Percentiles rank a stretch among this genome's conserved stretches.
Evolutionary conservation across 2,888 invertebrate genomes (phyloP).

Genomic region (Limnephilus lunatus): DNA sequence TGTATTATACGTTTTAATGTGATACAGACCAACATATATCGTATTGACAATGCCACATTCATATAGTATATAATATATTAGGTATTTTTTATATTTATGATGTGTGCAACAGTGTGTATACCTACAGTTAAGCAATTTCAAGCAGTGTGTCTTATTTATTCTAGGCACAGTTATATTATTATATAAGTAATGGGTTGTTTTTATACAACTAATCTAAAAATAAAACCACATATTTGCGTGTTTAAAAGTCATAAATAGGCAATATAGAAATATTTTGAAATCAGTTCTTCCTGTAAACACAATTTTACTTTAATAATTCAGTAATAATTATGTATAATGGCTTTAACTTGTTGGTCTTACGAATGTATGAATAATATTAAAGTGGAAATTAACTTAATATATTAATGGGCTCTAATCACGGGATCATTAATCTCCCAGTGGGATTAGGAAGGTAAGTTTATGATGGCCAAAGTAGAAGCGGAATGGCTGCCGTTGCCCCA

Average conservation of each 20-base stretch:
- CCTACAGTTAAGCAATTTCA: neutral
- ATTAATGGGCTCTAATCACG: conserved; percentile 19
- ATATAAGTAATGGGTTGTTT: neutral
- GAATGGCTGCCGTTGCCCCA: conserved; percentile 2
- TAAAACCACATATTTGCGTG: neutral
- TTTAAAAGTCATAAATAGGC: neutral
- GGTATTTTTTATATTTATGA: no score
- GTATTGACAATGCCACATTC: neutral
- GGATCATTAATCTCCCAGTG: conserved; percentile 29
- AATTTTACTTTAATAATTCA: neutral
- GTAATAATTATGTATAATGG: neutral
- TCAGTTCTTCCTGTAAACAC: neutral
- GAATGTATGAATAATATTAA: neutral
- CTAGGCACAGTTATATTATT: neutral
- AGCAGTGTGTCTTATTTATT: neutral
- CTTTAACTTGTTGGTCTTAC: neutral
- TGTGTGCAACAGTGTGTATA: neutral
- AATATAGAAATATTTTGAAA: neutral
- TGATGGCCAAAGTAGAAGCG: conserved; percentile 13
- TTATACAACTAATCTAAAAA: neutral
- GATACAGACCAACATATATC: neutral
- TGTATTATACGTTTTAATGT: no score
- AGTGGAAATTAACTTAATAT: neutral
- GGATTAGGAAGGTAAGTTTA: neutral
- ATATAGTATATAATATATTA: no score